Evolutionary conservation across 2,797 vertebrate genomes (phyloP).

Genomic region (Nannoperca australis): DNA sequence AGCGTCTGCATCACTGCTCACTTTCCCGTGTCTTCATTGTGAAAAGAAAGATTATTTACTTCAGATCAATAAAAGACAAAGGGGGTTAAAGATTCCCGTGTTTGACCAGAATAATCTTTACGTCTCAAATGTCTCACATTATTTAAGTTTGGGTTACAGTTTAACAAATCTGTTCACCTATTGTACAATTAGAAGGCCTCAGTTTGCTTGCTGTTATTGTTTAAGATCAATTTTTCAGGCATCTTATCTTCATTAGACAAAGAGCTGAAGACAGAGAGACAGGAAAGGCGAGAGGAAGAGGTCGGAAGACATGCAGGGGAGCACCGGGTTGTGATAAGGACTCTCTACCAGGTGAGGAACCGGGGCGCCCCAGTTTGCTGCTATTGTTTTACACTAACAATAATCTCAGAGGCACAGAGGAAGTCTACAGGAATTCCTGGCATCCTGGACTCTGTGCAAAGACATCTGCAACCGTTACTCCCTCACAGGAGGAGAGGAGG

Average conservation of each 20-base stretch:
- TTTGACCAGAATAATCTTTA: conserved; percentile 22
- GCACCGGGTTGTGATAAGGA: too few species aligned
- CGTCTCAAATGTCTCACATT: too few species aligned
- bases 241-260: too few species aligned
- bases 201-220: conserved; percentile 40
- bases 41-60: conserved; percentile 14
- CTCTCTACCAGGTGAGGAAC: too few species aligned
- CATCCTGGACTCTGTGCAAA: conserved; percentile 38
- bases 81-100: background rate
- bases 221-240: background rate
- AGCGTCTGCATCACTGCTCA: background rate
- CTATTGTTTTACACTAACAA: conserved; percentile 65
- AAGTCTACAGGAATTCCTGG: conserved; percentile 68
- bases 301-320: too few species aligned
- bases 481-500: conserved; percentile 35
- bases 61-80: conserved; percentile 8
- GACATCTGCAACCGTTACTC: background rate
- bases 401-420: conserved; percentile 23
- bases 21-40: background rate
- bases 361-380: too few species aligned
- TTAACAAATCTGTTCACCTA: background rate
- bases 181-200: background rate
- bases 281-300: too few species aligned
- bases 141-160: background rate
- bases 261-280: too few species aligned